Base-by-base conservation (phyloP, 1,140 invertebrate genomes). In the Radopholus similis region DNA sequence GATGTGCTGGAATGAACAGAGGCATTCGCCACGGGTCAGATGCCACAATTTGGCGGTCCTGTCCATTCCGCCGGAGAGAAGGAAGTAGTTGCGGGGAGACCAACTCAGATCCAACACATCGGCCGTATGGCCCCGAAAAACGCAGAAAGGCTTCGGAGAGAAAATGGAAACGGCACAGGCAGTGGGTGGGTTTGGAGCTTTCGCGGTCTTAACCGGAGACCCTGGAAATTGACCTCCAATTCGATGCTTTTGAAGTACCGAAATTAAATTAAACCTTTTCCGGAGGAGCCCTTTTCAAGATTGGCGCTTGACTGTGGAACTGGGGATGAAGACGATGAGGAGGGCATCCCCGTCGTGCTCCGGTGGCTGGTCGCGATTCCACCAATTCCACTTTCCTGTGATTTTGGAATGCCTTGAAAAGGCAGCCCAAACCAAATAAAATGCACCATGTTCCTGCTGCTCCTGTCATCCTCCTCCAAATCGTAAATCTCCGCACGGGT, bases 1-100 rank as follows among this genome's bases (percentile, higher is more conserved):
- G 74, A 97, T 95, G 81, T 97, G 95, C 83, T 97, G 94, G 84
- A 98, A 98, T 83, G 93, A 95, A 83, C 95, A 97, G 0, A 98
- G 87, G 82, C 95, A 98, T 83, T 97, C 95, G 77, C 91, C 90
- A 23, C 93, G 85, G 0, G 92, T 95, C 70, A 97, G 93, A 82
- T 98, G 95, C 95, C 95, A 98, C 44, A 97, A 85, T 51, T 47
- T 67, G 30, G 28, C 42, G 8, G 44, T 67, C 26, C 68, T 67
- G 85, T 97, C 95, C 93, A 97, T 97, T 5, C 93, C 95, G 13
- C 92, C 95, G 0, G 93, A 95, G 15, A 98, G 83, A 42, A 97
- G 89, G 82, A 98, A 98, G 82, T 97, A 97, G 83, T 95, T 97
- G 86, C 95, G 96, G 0, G 70, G 74, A 2, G 93, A 96, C 94